Base-by-base conservation (phyloP, 2,113 vertebrate species). In the Amblyornis subalaris region DNA sequence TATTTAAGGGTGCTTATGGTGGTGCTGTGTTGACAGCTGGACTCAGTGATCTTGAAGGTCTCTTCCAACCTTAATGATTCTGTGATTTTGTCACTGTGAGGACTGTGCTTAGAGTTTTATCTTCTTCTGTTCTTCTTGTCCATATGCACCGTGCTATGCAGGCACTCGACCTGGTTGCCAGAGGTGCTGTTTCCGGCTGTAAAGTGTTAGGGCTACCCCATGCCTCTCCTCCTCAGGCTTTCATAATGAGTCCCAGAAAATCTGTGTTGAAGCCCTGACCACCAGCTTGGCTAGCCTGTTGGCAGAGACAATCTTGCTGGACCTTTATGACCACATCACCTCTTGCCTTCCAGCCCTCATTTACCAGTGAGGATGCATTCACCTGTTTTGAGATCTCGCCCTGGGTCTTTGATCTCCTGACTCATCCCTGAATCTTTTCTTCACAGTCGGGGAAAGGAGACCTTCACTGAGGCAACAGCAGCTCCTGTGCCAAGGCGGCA, bases 251-350 rank as follows among this genome's bases (percentile, higher is more conserved):
- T 62, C 33, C 35, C 62, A 67, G 33, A 4, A 88, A 75, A 77
- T 35, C 26, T 57, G 19, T 0, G 2, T 78, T 50, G 85, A 53
- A 72, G 13, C 14, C 23, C 3, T 25, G 0, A 0, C n/a, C 3
- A 3, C 1, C 4, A 58, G 9, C 8, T 4, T 82, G 47, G 23
- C 22, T 75, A 50, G 17, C 11, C 8, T 40, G 2, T 25, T 50
- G 20, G 8, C 31, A 77, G 33, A 64, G 60, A 44, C 16, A 7
- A 5, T 69, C 10, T 44, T 24, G 9, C 17, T 28, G 12, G 22
- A 66, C n/a, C 70, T 84, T 10, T 7, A 25, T 60, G 78, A 5
- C 4, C 26, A 9, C 4, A 1, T 75, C 28, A 50, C 10, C 10
- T 58, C 42, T 77, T 42, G 50, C 66, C 20, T 88, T 71, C 33